These are phyloP conservation scores for Tachina grossa DNA, from an alignment of 2,888 invertebrate genomes.

Conservation along the genomic window DNA sequence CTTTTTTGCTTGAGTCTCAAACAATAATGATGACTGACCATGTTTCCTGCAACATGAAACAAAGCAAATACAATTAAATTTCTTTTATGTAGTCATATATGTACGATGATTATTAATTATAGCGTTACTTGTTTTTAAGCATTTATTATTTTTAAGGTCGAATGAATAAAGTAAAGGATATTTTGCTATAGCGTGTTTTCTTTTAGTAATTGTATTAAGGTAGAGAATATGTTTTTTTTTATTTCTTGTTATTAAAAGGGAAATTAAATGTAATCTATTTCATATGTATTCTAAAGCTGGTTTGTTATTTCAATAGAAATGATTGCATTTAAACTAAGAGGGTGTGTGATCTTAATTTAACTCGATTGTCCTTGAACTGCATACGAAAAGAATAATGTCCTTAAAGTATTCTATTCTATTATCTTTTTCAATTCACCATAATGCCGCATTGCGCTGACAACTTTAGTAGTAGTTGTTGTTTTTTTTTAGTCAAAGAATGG, in stretches of 20 bases:
- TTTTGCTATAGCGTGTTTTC: not conserved
- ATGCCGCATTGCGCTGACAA: constrained; percentile 68
- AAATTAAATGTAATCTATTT: constrained; percentile 11
- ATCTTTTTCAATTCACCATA: constrained; percentile 26
- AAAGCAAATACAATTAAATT: constrained; percentile 48
- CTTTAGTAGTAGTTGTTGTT: constrained; percentile 27
- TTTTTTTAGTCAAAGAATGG: constrained; percentile 6
- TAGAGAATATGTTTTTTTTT: not conserved
- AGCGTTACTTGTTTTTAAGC: not conserved
- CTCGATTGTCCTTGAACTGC: constrained; percentile 54
- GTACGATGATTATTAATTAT: not conserved
- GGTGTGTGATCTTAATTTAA: constrained; percentile 34
- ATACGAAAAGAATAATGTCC: constrained; percentile 12
- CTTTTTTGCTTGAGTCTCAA: constrained; percentile 1
- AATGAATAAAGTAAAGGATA: constrained; percentile 28
- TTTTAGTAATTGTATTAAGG: constrained; percentile 3
- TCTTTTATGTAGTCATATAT: constrained; percentile 3
- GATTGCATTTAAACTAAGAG: constrained; percentile 35
- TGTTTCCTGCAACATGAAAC: constrained; percentile 15
- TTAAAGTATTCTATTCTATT: constrained; percentile 43
- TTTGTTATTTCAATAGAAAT: constrained; percentile 8
- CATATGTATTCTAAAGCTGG: not conserved
- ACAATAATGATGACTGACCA: not conserved
- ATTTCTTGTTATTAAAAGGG: not conserved
- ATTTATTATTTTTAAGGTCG: constrained; percentile 40